phyloP scores from a whole-genome alignment of 2,888 invertebrate species.

The Macrosoma leucophasiata region DNA sequence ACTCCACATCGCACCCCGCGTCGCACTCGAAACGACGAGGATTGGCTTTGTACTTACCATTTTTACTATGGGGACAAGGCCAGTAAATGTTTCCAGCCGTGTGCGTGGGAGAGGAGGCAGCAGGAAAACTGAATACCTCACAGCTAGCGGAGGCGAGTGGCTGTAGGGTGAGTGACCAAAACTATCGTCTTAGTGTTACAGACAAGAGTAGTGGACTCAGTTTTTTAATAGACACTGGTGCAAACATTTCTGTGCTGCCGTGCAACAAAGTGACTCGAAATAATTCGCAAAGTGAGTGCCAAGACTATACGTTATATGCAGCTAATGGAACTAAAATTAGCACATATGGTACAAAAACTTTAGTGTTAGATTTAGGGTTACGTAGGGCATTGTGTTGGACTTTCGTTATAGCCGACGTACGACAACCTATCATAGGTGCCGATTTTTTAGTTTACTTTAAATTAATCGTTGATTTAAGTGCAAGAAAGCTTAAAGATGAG shows the following conservation, averaged over 20 bases:
- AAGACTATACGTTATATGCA: conserved; percentile 1
- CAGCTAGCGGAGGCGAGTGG: conserved; percentile 10
- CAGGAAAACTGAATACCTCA: conserved; percentile 14
- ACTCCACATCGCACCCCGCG: no score
- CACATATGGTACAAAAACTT: conserved; percentile 5
- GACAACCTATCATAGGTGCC: conserved; percentile 6
- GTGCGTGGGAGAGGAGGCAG: no score
- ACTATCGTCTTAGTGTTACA: conserved; percentile 15
- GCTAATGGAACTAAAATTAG: conserved; percentile 2
- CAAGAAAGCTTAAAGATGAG: conserved; percentile 5
- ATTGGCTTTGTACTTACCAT: no score
- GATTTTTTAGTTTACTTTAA: conserved; percentile 4
- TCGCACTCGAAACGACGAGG: no score
- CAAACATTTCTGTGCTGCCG: conserved; percentile 5
- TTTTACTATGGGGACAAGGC: no score
- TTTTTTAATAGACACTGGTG: conserved; percentile 13
- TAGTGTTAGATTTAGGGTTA: conserved; percentile 1
- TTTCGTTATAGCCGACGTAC: conserved; percentile 5
- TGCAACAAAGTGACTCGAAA: not conserved
- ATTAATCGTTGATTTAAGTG: conserved; percentile 3
- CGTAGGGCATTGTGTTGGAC: not conserved
- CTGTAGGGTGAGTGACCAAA: conserved; percentile 5
- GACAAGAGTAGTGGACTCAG: conserved; percentile 12
- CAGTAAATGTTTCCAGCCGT: no score
- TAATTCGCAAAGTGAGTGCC: not conserved